Conservation (phyloP, 2,888 invertebrate genomes). For the Gastracanthus pulcherrimus region DNA sequence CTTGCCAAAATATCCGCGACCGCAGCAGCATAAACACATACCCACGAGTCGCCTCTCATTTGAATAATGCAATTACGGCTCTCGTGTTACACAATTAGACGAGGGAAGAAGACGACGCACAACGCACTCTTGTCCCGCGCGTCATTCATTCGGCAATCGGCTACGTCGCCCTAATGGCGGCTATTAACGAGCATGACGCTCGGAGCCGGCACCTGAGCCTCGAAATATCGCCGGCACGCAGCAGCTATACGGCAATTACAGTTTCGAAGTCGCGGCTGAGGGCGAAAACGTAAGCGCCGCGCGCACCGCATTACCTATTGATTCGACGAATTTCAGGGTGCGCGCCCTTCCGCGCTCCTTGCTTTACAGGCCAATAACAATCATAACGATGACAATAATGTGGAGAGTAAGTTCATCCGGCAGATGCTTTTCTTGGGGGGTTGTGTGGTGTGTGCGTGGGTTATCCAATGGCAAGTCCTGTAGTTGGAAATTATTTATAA, state of each 20-base stretch:
- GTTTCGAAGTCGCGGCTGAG: neutral
- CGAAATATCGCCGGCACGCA: conserved; percentile 21
- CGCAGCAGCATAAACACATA: neutral
- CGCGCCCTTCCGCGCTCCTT: neutral
- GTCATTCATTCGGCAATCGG: conserved; percentile 51
- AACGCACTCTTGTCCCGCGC: neutral
- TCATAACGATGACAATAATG: neutral
- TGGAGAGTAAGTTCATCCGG: neutral
- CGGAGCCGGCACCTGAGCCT: conserved; percentile 74
- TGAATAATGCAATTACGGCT: conserved; percentile 53
- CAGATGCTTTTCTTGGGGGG: conserved; percentile 12
- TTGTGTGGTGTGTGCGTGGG: neutral
- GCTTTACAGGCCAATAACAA: conserved; percentile 30
- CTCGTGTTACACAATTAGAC: conserved; percentile 35
- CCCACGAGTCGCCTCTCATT: conserved; percentile 20
- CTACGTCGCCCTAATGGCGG: conserved; percentile 67
- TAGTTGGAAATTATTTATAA: too few species aligned
- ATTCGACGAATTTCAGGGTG: conserved; percentile 17
- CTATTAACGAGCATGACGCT: conserved; percentile 75
- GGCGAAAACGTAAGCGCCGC: neutral
- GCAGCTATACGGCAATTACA: conserved; percentile 51
- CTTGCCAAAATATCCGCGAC: neutral
- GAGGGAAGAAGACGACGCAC: neutral
- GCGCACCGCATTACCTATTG: conserved; percentile 39
- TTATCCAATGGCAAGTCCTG: too few species aligned